A percentile compares a stretch with the other conserved stretches of the same genome.
These are phyloP conservation scores for Amitus sp. DNA, from an alignment of 2,888 invertebrate genomes.

Conservation along the genomic window DNA sequence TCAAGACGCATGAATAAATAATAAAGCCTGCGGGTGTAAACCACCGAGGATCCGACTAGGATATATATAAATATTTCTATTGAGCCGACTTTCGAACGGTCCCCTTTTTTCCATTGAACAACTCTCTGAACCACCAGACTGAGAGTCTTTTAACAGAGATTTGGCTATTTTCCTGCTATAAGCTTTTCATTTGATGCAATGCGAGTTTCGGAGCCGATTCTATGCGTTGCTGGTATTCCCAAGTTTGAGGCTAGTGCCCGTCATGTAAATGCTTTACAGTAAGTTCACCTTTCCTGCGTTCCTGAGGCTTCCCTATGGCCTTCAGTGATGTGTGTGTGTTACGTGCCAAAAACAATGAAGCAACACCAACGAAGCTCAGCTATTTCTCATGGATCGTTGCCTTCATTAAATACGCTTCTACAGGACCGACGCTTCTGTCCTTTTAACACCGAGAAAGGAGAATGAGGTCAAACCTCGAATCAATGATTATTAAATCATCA, in stretches of 20 bases:
- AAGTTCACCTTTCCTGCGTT: constrained; percentile 12
- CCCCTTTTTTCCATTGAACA: constrained; percentile 21
- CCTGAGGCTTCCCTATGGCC: too few relatives aligned
- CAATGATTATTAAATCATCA: constrained; percentile 31
- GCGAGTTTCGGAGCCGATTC: constrained; percentile 15
- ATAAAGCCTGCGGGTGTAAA: constrained; percentile 41
- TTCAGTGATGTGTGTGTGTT: too few relatives aligned
- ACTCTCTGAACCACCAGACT: constrained; percentile 1
- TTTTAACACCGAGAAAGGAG: constrained; percentile 18
- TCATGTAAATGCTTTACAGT: constrained; percentile 4
- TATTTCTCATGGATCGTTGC: constrained; percentile 48
- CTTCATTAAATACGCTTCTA: constrained; percentile 54
- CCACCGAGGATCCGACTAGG: too few relatives aligned
- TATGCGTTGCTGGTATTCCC: constrained; percentile 3
- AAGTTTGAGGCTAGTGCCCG: not conserved
- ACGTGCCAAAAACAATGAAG: constrained; percentile 53
- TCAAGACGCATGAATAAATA: constrained; percentile 62
- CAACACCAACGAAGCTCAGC: constrained; percentile 47
- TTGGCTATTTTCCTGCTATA: constrained; percentile 5
- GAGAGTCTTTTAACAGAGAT: constrained; percentile 4
- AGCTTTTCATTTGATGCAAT: constrained; percentile 1
- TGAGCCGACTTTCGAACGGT: constrained; percentile 38
- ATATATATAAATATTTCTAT: constrained; percentile 61
- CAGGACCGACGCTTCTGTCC: constrained; percentile 30
- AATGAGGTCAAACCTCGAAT: constrained; percentile 32